A percentile compares a stretch with the other conserved stretches of the same genome.
These are phyloP conservation scores for Mohoua ochrocephala DNA, from an alignment of 2,113 vertebrate species.

Conservation along the genomic window DNA sequence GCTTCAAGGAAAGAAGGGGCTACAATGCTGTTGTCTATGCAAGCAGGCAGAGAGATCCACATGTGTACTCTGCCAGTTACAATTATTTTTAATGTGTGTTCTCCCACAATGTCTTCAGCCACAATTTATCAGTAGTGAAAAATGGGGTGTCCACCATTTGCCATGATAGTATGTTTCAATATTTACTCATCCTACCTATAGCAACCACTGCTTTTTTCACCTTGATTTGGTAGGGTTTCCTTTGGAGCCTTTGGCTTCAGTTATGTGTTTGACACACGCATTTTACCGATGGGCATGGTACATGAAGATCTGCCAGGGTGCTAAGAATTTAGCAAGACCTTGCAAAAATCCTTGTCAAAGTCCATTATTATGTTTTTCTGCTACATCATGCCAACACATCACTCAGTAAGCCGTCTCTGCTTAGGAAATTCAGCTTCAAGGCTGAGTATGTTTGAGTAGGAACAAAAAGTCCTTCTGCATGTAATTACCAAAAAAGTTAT, in stretches of 20 bases:
- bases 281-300: neutral
- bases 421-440: neutral
- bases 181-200: neutral
- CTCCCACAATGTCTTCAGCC: neutral
- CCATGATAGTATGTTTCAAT: neutral
- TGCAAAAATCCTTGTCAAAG: neutral
- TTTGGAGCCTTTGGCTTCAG: neutral
- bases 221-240: neutral
- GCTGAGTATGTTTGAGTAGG: neutral
- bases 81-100: neutral
- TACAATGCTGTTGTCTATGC: neutral
- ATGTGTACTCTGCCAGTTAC: neutral
- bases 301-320: neutral
- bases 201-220: neutral
- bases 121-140: neutral
- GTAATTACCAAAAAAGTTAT: neutral
- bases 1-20: neutral
- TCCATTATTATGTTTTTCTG: neutral
- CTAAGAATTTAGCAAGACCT: neutral
- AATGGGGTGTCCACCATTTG: neutral
- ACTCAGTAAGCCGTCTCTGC: neutral
- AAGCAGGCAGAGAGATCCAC: neutral
- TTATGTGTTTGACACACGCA: neutral
- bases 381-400: neutral
- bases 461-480: neutral